phyloP scores from a whole-genome alignment of 2,113 vertebrate genomes.

The Chascanopsetta lugubris region DNA sequence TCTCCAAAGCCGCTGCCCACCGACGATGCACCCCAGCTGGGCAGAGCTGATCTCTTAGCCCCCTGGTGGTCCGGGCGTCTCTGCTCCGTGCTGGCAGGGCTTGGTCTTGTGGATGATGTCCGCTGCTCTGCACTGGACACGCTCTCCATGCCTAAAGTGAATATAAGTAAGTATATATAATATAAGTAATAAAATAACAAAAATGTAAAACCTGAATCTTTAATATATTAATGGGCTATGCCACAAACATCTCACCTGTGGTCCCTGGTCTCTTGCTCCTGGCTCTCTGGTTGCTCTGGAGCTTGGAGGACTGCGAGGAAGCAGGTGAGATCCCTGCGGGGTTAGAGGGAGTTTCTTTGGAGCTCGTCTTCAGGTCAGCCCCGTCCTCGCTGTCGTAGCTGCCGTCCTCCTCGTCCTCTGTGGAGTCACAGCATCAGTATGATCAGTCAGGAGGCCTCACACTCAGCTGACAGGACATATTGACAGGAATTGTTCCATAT shows the following conservation, averaged over 20 bases:
- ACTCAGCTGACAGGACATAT: slow-evolving; percentile 24
- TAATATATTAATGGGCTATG: too few species aligned
- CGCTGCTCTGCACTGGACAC: slow-evolving; percentile 57
- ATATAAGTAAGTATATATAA: too few species aligned
- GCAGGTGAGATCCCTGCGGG: slow-evolving; percentile 80
- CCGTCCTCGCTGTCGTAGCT: slow-evolving; percentile 87
- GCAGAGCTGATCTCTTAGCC: slow-evolving; percentile 63
- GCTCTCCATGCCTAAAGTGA: slow-evolving; percentile 67
- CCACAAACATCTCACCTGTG: slow-evolving; percentile 84
- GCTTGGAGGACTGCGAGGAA: slow-evolving; percentile 86
- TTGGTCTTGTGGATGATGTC: slow-evolving; percentile 63
- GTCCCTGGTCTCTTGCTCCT: slow-evolving; percentile 87
- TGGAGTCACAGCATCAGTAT: slow-evolving; percentile 45
- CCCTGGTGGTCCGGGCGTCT: slow-evolving; percentile 71
- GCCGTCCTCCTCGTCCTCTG: slow-evolving; percentile 82
- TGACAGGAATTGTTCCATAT: slow-evolving; percentile 43
- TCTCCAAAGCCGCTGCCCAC: slow-evolving; percentile 60
- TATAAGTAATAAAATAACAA: background rate
- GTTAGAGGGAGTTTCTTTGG: slow-evolving; percentile 74
- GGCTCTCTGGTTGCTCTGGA: slow-evolving; percentile 89
- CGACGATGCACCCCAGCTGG: slow-evolving; percentile 63
- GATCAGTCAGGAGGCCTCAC: slow-evolving; percentile 35
- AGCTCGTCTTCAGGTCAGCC: slow-evolving; percentile 72
- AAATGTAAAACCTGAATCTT: too few species aligned
- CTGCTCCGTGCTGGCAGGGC: slow-evolving; percentile 48